These are phyloP conservation scores for Hirundichthys speculiger DNA, from an alignment of 2,113 vertebrate species.

Conservation along the genomic window DNA sequence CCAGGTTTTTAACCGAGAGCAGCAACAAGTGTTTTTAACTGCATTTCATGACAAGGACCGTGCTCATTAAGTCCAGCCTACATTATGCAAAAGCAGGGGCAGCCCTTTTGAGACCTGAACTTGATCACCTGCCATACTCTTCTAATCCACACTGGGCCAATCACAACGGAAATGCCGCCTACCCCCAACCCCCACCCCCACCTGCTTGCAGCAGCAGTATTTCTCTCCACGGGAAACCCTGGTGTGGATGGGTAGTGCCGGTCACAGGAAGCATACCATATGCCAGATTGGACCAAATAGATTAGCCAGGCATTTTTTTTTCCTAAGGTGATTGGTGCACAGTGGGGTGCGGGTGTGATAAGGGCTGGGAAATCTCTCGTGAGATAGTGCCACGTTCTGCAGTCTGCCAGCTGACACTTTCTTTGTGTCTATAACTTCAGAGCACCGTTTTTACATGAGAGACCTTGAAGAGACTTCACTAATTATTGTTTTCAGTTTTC, in stretches of 20 bases:
- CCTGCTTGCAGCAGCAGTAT: conserved; percentile 7
- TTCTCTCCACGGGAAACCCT: conserved; percentile 22
- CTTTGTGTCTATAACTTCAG: not conserved
- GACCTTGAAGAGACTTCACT: not conserved
- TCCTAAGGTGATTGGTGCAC: conserved; percentile 54
- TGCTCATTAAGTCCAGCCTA: conserved; percentile 43
- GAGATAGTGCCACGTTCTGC: conserved; percentile 24
- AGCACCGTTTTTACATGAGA: not conserved
- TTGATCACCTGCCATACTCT: conserved; percentile 63
- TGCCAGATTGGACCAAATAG: conserved; percentile 58
- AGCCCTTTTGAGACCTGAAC: conserved; percentile 61
- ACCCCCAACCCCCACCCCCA: conserved; percentile 15
- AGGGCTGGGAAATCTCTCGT: conserved; percentile 34
- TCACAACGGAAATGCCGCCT: conserved; percentile 33
- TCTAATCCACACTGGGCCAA: conserved; percentile 64
- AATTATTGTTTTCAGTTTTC: not conserved
- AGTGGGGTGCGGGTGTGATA: conserved; percentile 25
- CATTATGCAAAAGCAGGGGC: conserved; percentile 42
- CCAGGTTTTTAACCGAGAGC: conserved; percentile 10
- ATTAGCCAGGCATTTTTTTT: conserved; percentile 57
- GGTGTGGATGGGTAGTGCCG: conserved; percentile 7
- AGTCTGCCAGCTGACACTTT: conserved; percentile 20
- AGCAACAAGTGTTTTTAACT: conserved; percentile 22
- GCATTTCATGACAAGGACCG: conserved; percentile 48
- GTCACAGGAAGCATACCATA: conserved; percentile 53